Evolutionary conservation across 2,797 vertebrate species (phyloP).

Genomic region (Chelon auratus): DNA sequence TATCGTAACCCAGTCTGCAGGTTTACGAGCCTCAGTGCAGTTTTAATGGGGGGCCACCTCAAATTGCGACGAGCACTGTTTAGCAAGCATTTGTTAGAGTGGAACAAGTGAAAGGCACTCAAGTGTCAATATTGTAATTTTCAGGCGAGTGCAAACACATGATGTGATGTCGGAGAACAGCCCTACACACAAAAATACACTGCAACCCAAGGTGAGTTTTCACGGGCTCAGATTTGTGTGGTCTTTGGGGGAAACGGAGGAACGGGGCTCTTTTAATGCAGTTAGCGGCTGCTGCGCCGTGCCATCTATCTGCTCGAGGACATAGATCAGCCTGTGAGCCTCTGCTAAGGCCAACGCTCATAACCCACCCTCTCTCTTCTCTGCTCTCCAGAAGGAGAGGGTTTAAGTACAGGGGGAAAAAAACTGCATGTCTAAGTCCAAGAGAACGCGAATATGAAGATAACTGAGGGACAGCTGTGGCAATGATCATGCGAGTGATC

Average conservation of each 20-base stretch:
- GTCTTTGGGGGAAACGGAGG: conserved; percentile 31
- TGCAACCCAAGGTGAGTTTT: conserved; percentile 36
- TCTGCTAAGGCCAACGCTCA: conserved; percentile 17
- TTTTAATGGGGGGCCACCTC: conserved; percentile 32
- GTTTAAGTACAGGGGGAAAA: neutral
- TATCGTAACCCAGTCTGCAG: conserved; percentile 39
- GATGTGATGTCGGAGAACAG: neutral
- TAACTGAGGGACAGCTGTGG: neutral
- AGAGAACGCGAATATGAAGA: neutral
- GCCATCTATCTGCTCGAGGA: conserved; percentile 53
- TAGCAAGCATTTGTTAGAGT: conserved; percentile 30
- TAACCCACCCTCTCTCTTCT: conserved; percentile 35
- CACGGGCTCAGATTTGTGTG: conserved; percentile 31
- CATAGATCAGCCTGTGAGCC: conserved; percentile 30
- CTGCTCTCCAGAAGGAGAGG: conserved; percentile 31
- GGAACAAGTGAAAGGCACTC: conserved; percentile 1
- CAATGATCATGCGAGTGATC: neutral
- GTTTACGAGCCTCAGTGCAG: conserved; percentile 36
- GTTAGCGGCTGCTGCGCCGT: conserved; percentile 28
- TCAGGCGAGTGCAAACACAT: conserved; percentile 14
- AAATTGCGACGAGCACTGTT: conserved; percentile 41
- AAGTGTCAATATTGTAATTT: conserved; percentile 47
- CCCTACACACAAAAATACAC: neutral
- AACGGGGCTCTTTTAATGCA: conserved; percentile 41
- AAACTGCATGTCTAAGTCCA: neutral